A percentile compares a stretch with the other conserved stretches of the same genome.
Evolutionary conservation across 1,140 invertebrate species (phyloP).

Genomic region (Drosophila bocqueti): DNA sequence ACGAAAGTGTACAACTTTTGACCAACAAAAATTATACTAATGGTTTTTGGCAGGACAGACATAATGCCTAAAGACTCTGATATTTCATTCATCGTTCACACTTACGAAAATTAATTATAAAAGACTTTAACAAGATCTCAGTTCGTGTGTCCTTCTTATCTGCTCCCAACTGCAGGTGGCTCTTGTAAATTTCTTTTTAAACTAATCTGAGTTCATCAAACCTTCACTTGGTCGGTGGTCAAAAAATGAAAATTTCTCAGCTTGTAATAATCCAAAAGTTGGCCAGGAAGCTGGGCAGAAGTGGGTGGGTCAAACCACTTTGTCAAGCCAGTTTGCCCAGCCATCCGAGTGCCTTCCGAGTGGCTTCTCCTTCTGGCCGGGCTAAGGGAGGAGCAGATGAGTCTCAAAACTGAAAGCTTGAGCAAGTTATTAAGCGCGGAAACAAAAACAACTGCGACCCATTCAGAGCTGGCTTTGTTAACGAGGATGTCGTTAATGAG

Average conservation of each 20-base stretch:
- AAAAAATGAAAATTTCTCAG: constrained; percentile 4
- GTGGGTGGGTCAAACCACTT: constrained; percentile 15
- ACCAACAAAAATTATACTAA: not conserved
- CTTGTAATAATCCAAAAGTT: constrained; percentile 15
- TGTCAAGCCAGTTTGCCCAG: constrained; percentile 22
- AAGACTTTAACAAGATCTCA: not conserved
- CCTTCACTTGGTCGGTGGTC: constrained; percentile 4
- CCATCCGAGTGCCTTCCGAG: constrained; percentile 21
- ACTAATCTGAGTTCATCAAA: constrained; percentile 1
- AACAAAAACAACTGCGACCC: constrained; percentile 47
- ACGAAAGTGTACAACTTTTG: not conserved
- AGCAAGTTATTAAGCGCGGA: constrained; percentile 49
- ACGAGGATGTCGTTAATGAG: constrained; percentile 53
- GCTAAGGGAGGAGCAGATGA: constrained; percentile 14
- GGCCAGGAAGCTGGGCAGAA: not conserved
- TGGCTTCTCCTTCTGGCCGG: constrained; percentile 13
- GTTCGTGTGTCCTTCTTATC: not conserved
- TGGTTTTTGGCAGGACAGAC: not conserved
- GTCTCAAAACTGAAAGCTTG: constrained; percentile 34
- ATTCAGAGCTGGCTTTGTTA: constrained; percentile 53
- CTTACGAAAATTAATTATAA: not conserved
- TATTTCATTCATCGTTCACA: not conserved
- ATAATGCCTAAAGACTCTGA: not conserved
- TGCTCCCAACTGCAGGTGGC: not conserved
- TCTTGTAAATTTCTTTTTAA: not conserved